Conservation (phyloP, 1,140 invertebrate genomes). For the Yoshiicerus persimilis region DNA sequence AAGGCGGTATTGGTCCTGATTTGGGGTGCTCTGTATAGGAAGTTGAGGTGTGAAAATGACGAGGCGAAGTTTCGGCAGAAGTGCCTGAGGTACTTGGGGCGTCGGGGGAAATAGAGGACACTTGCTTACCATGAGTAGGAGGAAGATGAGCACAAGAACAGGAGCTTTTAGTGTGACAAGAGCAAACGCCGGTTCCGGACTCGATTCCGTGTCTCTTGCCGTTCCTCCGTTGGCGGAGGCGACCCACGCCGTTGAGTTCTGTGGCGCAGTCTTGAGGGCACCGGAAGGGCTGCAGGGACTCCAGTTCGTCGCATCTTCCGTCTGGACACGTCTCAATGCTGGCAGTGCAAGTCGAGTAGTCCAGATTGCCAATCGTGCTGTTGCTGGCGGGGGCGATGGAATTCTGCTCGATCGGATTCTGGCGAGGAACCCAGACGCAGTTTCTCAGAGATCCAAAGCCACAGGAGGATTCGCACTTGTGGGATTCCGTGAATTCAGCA, state of each 20-base stretch:
- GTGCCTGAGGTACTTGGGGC: neutral
- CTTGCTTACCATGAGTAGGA: neutral
- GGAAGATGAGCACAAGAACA: conserved; percentile 33
- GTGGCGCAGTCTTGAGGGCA: neutral
- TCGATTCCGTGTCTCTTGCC: conserved; percentile 39
- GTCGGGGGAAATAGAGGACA: neutral
- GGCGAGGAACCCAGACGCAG: neutral
- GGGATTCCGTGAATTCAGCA: conserved; percentile 4
- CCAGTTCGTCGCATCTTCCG: neutral
- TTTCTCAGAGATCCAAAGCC: conserved; percentile 22
- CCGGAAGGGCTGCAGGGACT: neutral
- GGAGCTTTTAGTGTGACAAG: conserved; percentile 17
- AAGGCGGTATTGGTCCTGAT: neutral
- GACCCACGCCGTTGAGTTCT: neutral
- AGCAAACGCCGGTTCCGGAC: conserved; percentile 39
- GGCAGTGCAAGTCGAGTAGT: neutral
- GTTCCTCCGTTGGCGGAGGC: neutral
- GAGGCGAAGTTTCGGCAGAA: neutral
- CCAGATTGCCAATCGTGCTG: neutral
- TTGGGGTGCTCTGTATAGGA: neutral
- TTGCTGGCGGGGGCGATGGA: neutral
- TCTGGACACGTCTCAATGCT: neutral
- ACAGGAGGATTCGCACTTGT: conserved; percentile 18
- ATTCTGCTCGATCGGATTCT: neutral
- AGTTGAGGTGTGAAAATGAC: neutral